Conservation (phyloP, 1,140 invertebrate genomes). For the Bathynomus jamesi region DNA sequence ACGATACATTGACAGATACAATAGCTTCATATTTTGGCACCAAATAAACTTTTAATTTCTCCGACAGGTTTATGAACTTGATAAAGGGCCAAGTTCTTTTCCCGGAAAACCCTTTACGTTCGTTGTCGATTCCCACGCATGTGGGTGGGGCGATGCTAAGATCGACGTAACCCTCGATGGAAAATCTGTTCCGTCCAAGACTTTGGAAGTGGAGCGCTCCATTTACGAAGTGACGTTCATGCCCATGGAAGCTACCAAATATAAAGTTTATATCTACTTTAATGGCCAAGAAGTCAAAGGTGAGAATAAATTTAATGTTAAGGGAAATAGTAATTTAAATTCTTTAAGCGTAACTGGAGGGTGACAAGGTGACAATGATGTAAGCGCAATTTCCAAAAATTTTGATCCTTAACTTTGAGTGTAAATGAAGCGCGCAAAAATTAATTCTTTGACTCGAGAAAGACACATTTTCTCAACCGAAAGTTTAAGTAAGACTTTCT, state of each 20-base stretch:
- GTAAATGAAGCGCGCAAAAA: too few species aligned
- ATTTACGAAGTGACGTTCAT: constrained; percentile 82
- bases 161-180: constrained; percentile 71
- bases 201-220: constrained; percentile 71
- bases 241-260: constrained; percentile 80
- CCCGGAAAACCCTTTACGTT: constrained; percentile 72
- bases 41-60: too few species aligned
- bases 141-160: constrained; percentile 73
- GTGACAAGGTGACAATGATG: too few species aligned
- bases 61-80: constrained; percentile 57
- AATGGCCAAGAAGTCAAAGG: constrained; percentile 94
- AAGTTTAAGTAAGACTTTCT: too few species aligned
- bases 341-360: too few species aligned
- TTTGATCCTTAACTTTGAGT: too few species aligned
- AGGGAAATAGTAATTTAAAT: not conserved
- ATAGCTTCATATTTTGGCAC: too few species aligned
- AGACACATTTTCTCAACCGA: too few species aligned
- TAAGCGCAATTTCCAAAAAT: too few species aligned
- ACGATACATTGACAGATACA: too few species aligned
- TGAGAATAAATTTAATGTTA: too few species aligned
- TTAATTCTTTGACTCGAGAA: too few species aligned
- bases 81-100: constrained; percentile 66
- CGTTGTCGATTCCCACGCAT: constrained; percentile 67
- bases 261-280: constrained; percentile 87
- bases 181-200: constrained; percentile 65